These are phyloP conservation scores for Nebria ingens DNA, from an alignment of 1,140 invertebrate genomes.

Conservation along the genomic window DNA sequence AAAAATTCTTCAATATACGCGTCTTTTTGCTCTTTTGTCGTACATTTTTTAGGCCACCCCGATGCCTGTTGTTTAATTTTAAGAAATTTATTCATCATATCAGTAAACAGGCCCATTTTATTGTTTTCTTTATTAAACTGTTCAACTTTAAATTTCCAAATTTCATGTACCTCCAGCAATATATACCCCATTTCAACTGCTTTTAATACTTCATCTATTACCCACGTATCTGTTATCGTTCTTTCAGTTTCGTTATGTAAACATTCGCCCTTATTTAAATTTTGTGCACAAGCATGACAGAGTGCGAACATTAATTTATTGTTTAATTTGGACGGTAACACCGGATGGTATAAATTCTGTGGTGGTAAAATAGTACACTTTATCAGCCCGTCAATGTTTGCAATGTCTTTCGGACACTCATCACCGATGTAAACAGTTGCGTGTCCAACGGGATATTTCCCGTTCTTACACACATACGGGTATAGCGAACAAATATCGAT, in stretches of 20 bases:
- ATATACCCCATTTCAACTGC: conserved; percentile 30
- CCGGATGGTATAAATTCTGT: conserved; percentile 25
- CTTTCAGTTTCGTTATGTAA: conserved; percentile 26
- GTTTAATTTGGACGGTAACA: conserved; percentile 23
- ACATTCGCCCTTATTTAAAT: conserved; percentile 14
- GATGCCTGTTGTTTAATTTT: conserved; percentile 30
- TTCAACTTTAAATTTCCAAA: conserved; percentile 30
- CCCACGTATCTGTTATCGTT: conserved; percentile 31
- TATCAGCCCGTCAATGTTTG: conserved; percentile 21
- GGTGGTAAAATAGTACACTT: conserved; percentile 29
- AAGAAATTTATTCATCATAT: conserved; percentile 29
- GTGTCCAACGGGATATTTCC: conserved; percentile 30
- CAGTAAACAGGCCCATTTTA: conserved; percentile 23
- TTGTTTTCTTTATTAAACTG: conserved; percentile 16
- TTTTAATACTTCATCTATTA: conserved; percentile 29
- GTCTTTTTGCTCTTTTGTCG: conserved; percentile 22
- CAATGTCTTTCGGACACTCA: conserved; percentile 10
- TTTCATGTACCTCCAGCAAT: conserved; percentile 30
- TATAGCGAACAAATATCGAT: conserved; percentile 32
- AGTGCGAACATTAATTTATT: conserved; percentile 28
- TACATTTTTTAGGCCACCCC: conserved; percentile 27
- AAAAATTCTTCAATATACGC: conserved; percentile 30
- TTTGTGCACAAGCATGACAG: conserved; percentile 22
- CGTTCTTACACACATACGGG: conserved; percentile 27
- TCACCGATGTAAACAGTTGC: conserved; percentile 20